Evolutionary conservation across 2,888 invertebrate genomes (phyloP).

Genomic region (Yponomeuta cagnagella): DNA sequence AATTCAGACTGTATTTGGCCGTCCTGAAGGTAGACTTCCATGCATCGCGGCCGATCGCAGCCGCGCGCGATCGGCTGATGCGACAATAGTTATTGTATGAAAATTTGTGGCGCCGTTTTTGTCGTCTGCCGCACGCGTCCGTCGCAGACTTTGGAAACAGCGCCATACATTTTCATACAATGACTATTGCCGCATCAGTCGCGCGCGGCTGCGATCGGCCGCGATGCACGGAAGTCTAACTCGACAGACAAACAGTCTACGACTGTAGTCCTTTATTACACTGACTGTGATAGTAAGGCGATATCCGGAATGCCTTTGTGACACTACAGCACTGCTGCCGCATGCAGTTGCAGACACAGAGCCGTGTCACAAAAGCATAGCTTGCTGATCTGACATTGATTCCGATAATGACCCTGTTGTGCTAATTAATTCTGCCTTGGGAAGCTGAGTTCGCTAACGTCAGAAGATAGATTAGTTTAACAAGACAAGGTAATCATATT

Average conservation of each 20-base stretch:
- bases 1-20: too few species aligned
- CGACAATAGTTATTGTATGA: too few species aligned
- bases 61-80: too few species aligned
- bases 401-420: background rate
- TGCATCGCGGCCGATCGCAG: too few species aligned
- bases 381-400: background rate
- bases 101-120: too few species aligned
- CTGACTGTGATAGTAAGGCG: background rate
- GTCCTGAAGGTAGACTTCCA: too few species aligned
- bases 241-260: background rate
- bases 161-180: too few species aligned
- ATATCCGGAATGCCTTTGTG: conserved; percentile 2
- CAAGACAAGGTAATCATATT: background rate
- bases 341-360: background rate
- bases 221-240: too few species aligned
- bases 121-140: too few species aligned
- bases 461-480: background rate
- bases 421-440: background rate
- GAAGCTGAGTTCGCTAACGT: background rate
- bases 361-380: background rate
- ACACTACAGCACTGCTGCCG: background rate
- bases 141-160: too few species aligned
- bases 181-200: too few species aligned
- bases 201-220: too few species aligned
- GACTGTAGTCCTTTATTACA: background rate